Percentiles rank a stretch among this genome's conserved stretches.
Evolutionary conservation across 1,140 invertebrate species (phyloP).

Genomic region (Ladona fulva): DNA sequence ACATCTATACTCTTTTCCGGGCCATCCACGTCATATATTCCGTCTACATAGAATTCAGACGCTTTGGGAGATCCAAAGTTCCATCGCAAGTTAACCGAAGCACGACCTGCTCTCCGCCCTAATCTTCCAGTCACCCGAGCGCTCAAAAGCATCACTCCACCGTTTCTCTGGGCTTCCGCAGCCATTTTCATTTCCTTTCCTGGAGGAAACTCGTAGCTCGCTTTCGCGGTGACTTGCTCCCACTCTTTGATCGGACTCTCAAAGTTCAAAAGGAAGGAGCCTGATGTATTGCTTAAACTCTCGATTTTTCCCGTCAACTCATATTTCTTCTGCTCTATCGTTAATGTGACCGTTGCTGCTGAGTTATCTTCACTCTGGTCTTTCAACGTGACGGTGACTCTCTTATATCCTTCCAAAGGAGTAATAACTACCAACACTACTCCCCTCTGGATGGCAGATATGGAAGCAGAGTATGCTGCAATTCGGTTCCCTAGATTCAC

Average conservation of each 20-base stretch:
- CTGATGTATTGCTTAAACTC: not conserved
- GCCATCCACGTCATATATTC: not conserved
- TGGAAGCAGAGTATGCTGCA: not conserved
- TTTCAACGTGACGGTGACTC: not conserved
- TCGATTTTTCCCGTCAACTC: not conserved
- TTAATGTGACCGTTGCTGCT: not conserved
- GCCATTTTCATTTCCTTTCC: not conserved
- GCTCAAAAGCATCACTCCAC: not conserved
- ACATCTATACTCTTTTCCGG: not conserved
- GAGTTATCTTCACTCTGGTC: not conserved
- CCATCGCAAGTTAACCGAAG: not conserved
- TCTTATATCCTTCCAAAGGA: not conserved
- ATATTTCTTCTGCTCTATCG: not conserved
- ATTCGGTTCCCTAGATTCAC: not conserved
- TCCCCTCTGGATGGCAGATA: not conserved
- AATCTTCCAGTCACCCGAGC: not conserved
- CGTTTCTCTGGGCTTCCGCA: not conserved
- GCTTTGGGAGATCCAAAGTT: not conserved
- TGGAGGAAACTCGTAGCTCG: not conserved
- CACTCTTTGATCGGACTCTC: not conserved
- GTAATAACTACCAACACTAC: not conserved
- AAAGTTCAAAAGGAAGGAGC: not conserved
- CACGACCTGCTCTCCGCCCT: not conserved
- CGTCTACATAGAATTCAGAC: not conserved
- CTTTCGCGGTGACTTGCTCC: not conserved